Conservation (phyloP, 2,797 vertebrate genomes). For the Gymnocypris eckloni region DNA sequence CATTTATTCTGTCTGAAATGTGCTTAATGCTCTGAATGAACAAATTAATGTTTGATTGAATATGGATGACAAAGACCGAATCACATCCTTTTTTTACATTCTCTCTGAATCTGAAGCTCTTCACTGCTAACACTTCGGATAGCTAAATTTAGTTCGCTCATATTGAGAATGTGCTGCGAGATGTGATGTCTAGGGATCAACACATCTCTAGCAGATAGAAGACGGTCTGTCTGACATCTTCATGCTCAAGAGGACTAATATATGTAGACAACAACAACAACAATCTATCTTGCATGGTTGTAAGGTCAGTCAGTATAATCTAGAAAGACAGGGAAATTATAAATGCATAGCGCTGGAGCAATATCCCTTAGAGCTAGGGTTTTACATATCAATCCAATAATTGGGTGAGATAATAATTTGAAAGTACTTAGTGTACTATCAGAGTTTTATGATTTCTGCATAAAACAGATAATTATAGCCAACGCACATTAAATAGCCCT, state of each 20-base stretch:
- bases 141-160: background rate
- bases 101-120: slow-evolving; percentile 25
- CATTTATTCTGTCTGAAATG: slow-evolving; percentile 58
- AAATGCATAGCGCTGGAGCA: background rate
- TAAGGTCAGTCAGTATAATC: background rate
- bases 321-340: background rate
- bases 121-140: slow-evolving; percentile 29
- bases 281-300: background rate
- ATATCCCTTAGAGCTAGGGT: background rate
- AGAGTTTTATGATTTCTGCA: background rate
- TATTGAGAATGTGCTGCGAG: slow-evolving; percentile 6
- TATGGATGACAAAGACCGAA: slow-evolving; percentile 40
- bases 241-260: slow-evolving; percentile 15
- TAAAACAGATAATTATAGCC: background rate
- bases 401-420: too few species aligned
- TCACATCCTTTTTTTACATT: background rate
- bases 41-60: background rate
- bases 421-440: background rate
- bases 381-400: background rate
- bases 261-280: slow-evolving; percentile 32
- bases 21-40: slow-evolving; percentile 48
- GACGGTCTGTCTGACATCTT: background rate
- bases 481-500: background rate
- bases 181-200: slow-evolving; percentile 26
- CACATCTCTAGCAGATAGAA: background rate